Base-by-base conservation (phyloP, 2,113 vertebrate genomes). In the Archilochus colubris region DNA sequence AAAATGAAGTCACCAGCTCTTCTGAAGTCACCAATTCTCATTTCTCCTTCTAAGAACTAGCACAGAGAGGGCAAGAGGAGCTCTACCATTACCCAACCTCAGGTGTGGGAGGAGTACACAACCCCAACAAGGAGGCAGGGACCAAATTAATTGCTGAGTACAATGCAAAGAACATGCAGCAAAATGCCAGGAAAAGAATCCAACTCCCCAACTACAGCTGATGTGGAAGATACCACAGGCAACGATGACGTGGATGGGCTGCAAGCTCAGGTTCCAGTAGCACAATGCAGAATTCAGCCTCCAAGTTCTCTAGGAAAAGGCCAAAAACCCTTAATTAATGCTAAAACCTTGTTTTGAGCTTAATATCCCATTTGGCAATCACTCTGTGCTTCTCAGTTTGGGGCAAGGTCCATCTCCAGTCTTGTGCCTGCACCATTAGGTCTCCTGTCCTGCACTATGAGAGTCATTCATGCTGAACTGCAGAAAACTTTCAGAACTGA, bases 141-240 rank as follows among this genome's bases (percentile, higher is more conserved):
- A 89, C 11, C 0, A 2, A 21, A 89, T 63, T 51, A 25, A 84
- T 36, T 40, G 66, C 81, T 86, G 77, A 66, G 53, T 66, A 61
- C 93, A 94, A 62, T 7, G 21, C 82, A 91, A 91, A 89, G 89
- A 82, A 78, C 3, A 3, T 1, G 1, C 43, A 92, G 73, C 72
- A 92, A 82, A 94, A 84, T 4, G 46, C 63, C 89, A 92, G 66
- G 81, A 75, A 95, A 87, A 51, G 63, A 64, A 72, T 95, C 93
- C 95, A 95, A 55, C 22, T 72, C 62, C 25, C 17, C 1, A 1
- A 36, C 36, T 88, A 46, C 33, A 75, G 46, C 70, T 51, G 78
- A 93, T 58, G 92, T 30, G 82, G 53, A 72, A 69, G 92, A 90
- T 70, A 86, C n/a, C 51, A 43, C 36, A 58, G 40, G 78, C 89